phyloP scores from a whole-genome alignment of 2,113 vertebrate species.

The Uria aalge region DNA sequence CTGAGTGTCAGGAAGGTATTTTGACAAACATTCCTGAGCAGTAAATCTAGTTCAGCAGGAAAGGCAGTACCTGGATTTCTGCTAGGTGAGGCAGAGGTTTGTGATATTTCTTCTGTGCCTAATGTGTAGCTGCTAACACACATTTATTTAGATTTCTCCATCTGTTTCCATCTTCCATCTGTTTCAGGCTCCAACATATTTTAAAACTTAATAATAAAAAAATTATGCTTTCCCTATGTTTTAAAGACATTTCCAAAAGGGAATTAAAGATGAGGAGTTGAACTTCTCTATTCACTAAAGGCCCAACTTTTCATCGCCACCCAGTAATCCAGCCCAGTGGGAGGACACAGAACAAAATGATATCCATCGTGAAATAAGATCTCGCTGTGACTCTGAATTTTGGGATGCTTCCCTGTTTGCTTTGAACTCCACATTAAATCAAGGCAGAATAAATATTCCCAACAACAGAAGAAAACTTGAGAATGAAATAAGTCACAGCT shows the following conservation, averaged over 20 bases:
- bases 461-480: not conserved
- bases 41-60: not conserved
- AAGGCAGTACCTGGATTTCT: not conserved
- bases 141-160: not conserved
- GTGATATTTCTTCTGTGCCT: not conserved
- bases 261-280: not conserved
- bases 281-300: not conserved
- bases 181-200: not conserved
- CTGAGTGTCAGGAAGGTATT: not conserved
- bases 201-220: not conserved
- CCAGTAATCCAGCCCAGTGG: not conserved
- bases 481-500: not conserved
- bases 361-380: not conserved
- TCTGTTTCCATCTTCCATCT: not conserved
- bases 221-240: not conserved
- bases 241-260: not conserved
- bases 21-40: not conserved
- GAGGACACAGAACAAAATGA: not conserved
- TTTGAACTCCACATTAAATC: conserved; percentile 21
- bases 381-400: not conserved
- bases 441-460: conserved; percentile 1
- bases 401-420: not conserved
- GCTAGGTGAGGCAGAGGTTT: not conserved
- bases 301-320: not conserved
- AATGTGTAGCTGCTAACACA: not conserved